These are phyloP conservation scores for Patagioenas fasciata DNA, from an alignment of 2,113 vertebrate genomes.

Conservation along the genomic window DNA sequence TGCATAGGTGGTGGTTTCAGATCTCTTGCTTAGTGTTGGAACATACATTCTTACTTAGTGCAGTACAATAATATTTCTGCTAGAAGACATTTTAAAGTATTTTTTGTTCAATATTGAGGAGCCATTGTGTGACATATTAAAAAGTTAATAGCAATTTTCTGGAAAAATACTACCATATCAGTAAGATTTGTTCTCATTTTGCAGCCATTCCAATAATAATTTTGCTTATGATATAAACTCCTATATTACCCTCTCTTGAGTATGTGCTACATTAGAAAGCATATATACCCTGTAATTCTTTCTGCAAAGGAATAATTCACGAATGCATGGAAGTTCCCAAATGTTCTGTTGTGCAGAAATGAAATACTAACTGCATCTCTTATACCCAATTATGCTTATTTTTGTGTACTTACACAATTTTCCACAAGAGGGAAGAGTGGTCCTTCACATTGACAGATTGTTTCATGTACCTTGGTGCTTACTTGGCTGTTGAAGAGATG, in stretches of 20 bases:
- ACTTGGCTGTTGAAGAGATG: neutral
- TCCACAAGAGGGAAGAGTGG: constrained; percentile 76
- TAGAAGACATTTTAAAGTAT: neutral
- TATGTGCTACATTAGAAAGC: neutral
- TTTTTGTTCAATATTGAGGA: neutral
- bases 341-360: neutral
- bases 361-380: neutral
- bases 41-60: neutral
- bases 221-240: neutral
- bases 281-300: neutral
- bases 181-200: neutral
- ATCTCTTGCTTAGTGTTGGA: neutral
- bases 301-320: neutral
- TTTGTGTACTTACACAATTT: neutral
- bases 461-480: neutral
- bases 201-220: neutral
- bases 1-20: neutral
- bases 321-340: neutral
- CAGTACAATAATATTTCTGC: neutral
- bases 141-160: neutral
- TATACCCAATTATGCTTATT: accelerated
- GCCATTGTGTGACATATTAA: neutral
- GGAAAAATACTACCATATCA: neutral
- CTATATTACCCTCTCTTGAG: neutral
- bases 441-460: neutral